Base-by-base conservation (phyloP, 2,113 vertebrate species). In the Okapia johnstoni region DNA sequence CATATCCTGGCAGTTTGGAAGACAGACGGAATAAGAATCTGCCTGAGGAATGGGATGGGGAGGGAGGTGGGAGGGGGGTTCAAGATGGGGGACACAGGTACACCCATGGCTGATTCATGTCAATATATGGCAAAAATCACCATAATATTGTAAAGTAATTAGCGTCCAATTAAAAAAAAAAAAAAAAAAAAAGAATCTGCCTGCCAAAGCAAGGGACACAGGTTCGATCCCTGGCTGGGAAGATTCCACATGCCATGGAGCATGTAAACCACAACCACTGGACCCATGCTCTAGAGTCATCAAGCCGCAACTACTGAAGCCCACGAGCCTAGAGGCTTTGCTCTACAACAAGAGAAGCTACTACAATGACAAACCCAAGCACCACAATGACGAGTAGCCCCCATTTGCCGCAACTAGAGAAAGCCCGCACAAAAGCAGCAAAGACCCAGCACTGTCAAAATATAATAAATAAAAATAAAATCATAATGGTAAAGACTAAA, bases 401-500 rank as follows among this genome's bases (percentile, higher is more conserved):
- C 70, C 3, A 76, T 23, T 76, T 1, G 23, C 70, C 1, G 1
- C 40, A 76, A 43, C 6, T 14, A 76, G 23, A 76, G 23, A 76
- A 43, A 43, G 23, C 12, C 70, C 1, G 0, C 23, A 26, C 23
- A 73, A 43, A 76, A 43, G 70, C 70, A 76, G 14, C 36, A 7
- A 2, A 7, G 19, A 70, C n/a, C 36, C 5, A 40, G 66, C 10
- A 6, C n/a, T 0, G 1, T 73, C 36, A 73, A 21, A 21, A 66
- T 8, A 66, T 21, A 21, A 70, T 21, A 70, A 70, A 70, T 11
- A 36, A 70, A 70, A 40, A 36, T 23, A 13, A 73, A 85, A 81
- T 50, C 33, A 84, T 48, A 43, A 85, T 9, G 50, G 50, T 85
- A 60, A 80, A 76, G 54, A 19, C 52, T 28, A 85, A 85, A 94